Evolutionary conservation across 2,113 vertebrate genomes (phyloP).

Genomic region (Lepisosteus oculatus): DNA sequence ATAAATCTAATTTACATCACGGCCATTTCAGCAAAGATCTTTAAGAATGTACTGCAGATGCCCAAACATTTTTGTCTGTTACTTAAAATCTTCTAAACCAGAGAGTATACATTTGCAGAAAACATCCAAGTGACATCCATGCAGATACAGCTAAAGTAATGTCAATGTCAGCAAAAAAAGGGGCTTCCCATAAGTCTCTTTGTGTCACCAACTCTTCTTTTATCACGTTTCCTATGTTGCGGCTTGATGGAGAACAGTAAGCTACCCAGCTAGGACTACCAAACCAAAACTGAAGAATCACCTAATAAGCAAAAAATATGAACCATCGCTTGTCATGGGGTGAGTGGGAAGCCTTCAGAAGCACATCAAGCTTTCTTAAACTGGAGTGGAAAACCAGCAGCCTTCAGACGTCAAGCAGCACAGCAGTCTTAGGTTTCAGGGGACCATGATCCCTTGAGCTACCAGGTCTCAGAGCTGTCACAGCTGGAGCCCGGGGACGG

Average conservation of each 20-base stretch:
- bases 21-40: too few relatives aligned
- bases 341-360: background rate
- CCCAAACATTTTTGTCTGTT: too few relatives aligned
- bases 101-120: background rate
- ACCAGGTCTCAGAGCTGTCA: constrained; percentile 67
- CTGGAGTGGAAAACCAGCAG: background rate
- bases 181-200: background rate
- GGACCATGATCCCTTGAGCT: constrained; percentile 17
- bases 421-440: background rate
- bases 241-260: background rate
- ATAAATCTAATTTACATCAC: too few relatives aligned
- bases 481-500: constrained; percentile 73
- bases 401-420: background rate
- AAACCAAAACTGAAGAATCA: constrained; percentile 31
- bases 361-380: background rate
- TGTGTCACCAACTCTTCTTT: background rate
- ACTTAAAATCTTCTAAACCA: background rate
- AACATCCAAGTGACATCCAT: constrained; percentile 52
- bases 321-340: too few relatives aligned
- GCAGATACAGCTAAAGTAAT: constrained; percentile 43
- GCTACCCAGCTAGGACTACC: background rate
- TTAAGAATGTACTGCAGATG: too few relatives aligned
- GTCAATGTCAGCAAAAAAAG: background rate
- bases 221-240: background rate
- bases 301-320: background rate